Conservation (phyloP, 2,797 vertebrate species). For the Philypnodon macrostomus region DNA sequence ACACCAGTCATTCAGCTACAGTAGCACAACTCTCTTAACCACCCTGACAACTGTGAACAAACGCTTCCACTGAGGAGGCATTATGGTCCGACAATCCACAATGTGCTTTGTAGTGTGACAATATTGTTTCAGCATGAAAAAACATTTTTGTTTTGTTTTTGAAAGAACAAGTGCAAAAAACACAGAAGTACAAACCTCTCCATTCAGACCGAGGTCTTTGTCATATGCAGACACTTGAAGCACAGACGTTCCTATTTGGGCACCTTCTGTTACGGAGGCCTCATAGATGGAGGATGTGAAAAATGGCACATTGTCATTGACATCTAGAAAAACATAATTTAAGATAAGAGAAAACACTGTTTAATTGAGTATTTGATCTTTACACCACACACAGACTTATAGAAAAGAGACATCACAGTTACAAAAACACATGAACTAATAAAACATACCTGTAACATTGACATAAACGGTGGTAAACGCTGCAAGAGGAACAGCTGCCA, state of each 20-base stretch:
- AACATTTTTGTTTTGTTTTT: conserved; percentile 13
- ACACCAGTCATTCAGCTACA: conserved; percentile 17
- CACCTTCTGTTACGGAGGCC: conserved; percentile 84
- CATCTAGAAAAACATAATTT: conserved; percentile 81
- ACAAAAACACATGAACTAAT: neutral
- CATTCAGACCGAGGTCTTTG: conserved; percentile 86
- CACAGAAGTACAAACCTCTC: conserved; percentile 74
- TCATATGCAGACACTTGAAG: conserved; percentile 86
- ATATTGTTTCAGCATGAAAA: conserved; percentile 12
- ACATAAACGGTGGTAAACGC: conserved; percentile 83
- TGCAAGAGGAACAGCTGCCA: conserved; percentile 85
- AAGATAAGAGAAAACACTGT: conserved; percentile 15
- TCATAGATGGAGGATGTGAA: conserved; percentile 92
- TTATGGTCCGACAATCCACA: conserved; percentile 21
- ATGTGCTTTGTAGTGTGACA: conserved; percentile 15
- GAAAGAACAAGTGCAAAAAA: conserved; percentile 5
- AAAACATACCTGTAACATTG: conserved; percentile 82
- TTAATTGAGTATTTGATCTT: conserved; percentile 2
- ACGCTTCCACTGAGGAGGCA: conserved; percentile 19
- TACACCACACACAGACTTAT: conserved; percentile 2
- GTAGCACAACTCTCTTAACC: conserved; percentile 14
- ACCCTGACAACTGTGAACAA: conserved; percentile 19
- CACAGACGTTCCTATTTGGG: conserved; percentile 78
- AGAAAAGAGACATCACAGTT: neutral
- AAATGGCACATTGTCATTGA: conserved; percentile 92